Conservation (phyloP, 2,113 vertebrate genomes). For the Telmatochromis brichardi region DNA sequence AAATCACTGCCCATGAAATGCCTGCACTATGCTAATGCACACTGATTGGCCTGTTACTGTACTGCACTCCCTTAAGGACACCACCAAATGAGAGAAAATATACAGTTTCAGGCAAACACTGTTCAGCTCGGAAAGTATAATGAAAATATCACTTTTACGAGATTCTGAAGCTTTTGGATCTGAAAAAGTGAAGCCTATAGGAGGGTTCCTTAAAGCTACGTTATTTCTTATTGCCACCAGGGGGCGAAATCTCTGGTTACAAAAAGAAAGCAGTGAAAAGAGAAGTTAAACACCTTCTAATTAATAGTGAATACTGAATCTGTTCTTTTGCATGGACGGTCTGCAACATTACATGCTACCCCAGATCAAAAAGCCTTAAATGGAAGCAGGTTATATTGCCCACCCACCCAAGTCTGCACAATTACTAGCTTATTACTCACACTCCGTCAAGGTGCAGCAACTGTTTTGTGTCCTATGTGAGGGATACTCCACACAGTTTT, state of each 20-base stretch:
- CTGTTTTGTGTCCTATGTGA: not conserved
- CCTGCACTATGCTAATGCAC: not conserved
- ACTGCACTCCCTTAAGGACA: not conserved
- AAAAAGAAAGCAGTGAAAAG: fast-evolving
- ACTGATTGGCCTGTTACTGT: not conserved
- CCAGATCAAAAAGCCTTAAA: not conserved
- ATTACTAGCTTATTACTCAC: not conserved
- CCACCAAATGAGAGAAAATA: not conserved
- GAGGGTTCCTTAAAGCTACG: not conserved
- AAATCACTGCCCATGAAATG: not conserved
- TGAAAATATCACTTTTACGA: not conserved
- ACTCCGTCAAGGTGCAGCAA: not conserved
- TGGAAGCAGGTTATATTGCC: not conserved
- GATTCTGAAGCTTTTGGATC: not conserved
- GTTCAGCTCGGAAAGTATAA: not conserved
- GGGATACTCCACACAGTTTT: not conserved
- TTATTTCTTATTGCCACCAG: not conserved
- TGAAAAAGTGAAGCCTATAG: not conserved
- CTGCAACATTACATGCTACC: not conserved
- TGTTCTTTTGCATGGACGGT: not conserved
- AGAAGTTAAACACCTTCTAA: not conserved
- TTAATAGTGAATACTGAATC: not conserved
- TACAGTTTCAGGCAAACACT: not conserved
- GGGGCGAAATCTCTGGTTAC: not conserved
- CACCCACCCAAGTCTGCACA: not conserved